Evolutionary conservation across 2,113 vertebrate species (phyloP).

Genomic region (Macheiramphus alcinus): DNA sequence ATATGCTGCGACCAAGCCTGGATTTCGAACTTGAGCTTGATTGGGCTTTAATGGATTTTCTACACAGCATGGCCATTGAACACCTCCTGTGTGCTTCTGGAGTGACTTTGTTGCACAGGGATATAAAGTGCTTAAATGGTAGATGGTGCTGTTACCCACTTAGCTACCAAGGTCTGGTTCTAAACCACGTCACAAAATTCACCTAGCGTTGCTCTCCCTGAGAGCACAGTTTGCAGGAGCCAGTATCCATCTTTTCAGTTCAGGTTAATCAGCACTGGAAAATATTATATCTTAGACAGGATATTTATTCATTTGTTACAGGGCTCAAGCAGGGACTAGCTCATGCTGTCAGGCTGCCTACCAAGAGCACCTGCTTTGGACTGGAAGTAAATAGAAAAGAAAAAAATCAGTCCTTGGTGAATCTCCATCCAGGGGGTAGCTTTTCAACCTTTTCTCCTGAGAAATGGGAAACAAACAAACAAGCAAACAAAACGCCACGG

Average conservation of each 20-base stretch:
- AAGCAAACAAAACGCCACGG: no score
- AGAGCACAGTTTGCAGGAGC: neutral
- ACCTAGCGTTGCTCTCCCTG: neutral
- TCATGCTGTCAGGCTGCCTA: constrained; percentile 12
- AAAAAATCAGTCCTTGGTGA: neutral
- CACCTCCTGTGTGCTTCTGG: neutral
- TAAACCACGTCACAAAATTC: neutral
- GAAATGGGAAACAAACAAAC: neutral
- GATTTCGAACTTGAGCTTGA: constrained; percentile 3
- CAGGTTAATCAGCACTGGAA: neutral
- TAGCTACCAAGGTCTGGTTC: neutral
- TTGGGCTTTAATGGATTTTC: constrained; percentile 27
- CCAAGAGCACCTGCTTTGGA: neutral
- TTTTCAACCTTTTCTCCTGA: neutral
- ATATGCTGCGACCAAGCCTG: neutral
- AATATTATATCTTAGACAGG: neutral
- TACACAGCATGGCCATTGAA: constrained; percentile 16
- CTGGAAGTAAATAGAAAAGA: neutral
- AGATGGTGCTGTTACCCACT: constrained; percentile 2
- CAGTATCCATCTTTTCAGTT: neutral
- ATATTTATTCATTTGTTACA: constrained; percentile 18
- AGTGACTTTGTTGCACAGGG: neutral
- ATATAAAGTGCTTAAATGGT: constrained; percentile 9
- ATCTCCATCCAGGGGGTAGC: neutral
- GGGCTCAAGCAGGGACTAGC: neutral